Evolutionary conservation across 2,888 invertebrate genomes (phyloP), one percentile per base, ranked within the genome.

Genomic region (Cerceris ruficornis): DNA sequence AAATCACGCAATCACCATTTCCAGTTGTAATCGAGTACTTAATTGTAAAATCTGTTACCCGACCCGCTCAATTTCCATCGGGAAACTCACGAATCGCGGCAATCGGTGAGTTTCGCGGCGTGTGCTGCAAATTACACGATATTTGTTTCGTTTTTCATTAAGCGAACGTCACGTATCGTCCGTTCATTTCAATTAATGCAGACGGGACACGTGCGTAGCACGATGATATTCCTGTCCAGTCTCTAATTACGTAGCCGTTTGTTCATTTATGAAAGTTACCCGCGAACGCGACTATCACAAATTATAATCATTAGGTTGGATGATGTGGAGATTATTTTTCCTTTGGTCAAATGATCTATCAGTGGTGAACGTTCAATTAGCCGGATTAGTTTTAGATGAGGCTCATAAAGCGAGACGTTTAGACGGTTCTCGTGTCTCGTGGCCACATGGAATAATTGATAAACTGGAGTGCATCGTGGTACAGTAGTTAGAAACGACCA

Each of bases 171-270:
- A 52, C 41, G 46, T 52, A 64, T 64, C 43, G 39, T 28, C 46
- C 11, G 67, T 17, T 9, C 11, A 17, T 67, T 67, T 39, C 58
- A 67, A 67, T 58, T 67, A 67, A 49, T 58, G 46, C 49, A 13
- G 13, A 28, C 28, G 28, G 6, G 49, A 50, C 50, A 49, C 43
- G 58, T 58, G 67, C 49, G 15, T 6, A 13, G 14, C 15, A 14
- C 39, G 54, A 14, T 46, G n/a, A 50, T n/a, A n/a, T 50, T n/a
- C 50, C 50, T 11, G 46, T 46, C 28, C 28, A 2, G 46, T 46
- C 46, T 46, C 46, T 8, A 46, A 46, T 46, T 46, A 46, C 46
- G 46, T 6, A 11, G 9, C 9, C 11, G 46, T 11, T 11, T 46
- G 8, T 46, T 46, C 11, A 8, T 11, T 46, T 46, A 46, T 11